Conservation (phyloP, 2,797 vertebrate species). For the Alca torda region DNA sequence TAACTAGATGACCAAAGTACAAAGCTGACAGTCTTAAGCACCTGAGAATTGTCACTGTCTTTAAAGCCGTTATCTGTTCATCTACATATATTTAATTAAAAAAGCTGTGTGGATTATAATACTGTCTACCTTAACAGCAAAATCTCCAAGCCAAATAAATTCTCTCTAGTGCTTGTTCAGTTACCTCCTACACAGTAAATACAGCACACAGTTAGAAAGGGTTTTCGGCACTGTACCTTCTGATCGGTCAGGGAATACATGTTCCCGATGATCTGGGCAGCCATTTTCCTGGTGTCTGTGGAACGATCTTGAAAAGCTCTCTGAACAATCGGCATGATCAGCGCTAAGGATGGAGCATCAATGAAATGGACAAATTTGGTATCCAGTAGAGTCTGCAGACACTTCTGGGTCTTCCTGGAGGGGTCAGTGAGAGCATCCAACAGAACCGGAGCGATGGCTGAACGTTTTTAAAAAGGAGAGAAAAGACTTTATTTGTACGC, state of each 20-base stretch:
- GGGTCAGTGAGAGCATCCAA: conserved; percentile 96
- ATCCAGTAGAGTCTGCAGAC: conserved; percentile 94
- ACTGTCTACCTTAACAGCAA: background rate
- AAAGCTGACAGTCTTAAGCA: background rate
- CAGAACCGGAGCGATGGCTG: conserved; percentile 94
- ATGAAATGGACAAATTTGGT: conserved; percentile 99
- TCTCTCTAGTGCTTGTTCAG: background rate
- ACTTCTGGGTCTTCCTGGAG: conserved; percentile 92
- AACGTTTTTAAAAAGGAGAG: background rate
- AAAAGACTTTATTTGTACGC: background rate
- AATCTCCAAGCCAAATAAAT: background rate
- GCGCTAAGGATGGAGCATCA: conserved; percentile 93
- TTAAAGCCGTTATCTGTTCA: background rate
- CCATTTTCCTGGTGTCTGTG: conserved; percentile 98
- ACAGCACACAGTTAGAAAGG: background rate
- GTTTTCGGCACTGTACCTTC: conserved; percentile 80
- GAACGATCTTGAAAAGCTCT: conserved; percentile 97
- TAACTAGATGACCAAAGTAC: background rate
- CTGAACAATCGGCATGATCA: conserved; percentile 99
- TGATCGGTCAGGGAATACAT: conserved; percentile 99
- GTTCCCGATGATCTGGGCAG: conserved; percentile 98
- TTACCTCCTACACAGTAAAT: background rate
- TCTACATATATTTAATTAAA: background rate
- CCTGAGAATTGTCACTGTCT: background rate
- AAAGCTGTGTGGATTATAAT: background rate